Percentiles rank a stretch among this genome's conserved stretches.
Conservation (phyloP, 1,140 invertebrate genomes). For the Drosophila fuyamai region DNA sequence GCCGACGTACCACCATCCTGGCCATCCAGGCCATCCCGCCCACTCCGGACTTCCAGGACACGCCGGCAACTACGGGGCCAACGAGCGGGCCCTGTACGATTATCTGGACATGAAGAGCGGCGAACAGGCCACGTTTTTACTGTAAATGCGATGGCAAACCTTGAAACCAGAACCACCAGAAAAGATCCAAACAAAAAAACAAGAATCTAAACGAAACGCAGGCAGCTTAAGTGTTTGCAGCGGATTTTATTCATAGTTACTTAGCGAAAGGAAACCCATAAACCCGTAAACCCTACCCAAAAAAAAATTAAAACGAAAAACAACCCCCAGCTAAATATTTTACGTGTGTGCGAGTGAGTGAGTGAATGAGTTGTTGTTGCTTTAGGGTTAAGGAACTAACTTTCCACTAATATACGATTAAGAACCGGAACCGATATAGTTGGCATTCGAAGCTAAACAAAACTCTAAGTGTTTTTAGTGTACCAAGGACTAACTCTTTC, state of each 20-base stretch:
- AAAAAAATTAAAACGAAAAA: constrained; percentile 6
- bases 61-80: constrained; percentile 50
- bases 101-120: constrained; percentile 74
- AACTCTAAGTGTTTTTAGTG: constrained; percentile 36
- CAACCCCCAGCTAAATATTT: constrained; percentile 19
- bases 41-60: constrained; percentile 26
- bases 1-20: constrained; percentile 45
- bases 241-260: constrained; percentile 69
- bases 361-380: constrained; percentile 10
- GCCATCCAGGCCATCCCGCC: constrained; percentile 28
- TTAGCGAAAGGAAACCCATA: constrained; percentile 29
- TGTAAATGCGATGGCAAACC: constrained; percentile 49
- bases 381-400: constrained; percentile 8
- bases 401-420: constrained; percentile 25
- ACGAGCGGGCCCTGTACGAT: constrained; percentile 64
- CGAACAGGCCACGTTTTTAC: constrained; percentile 74
- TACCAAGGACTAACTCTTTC: constrained; percentile 14
- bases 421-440: constrained; percentile 11
- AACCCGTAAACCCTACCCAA: not conserved
- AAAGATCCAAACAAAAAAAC: constrained; percentile 23
- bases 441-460: constrained; percentile 6
- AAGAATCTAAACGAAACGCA: constrained; percentile 2
- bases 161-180: constrained; percentile 78
- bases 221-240: constrained; percentile 28
- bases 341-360: constrained; percentile 14